A percentile compares a stretch with the other conserved stretches of the same genome.
These are phyloP conservation scores for Catharus ustulatus DNA, from an alignment of 2,797 vertebrate genomes.

Conservation along the genomic window DNA sequence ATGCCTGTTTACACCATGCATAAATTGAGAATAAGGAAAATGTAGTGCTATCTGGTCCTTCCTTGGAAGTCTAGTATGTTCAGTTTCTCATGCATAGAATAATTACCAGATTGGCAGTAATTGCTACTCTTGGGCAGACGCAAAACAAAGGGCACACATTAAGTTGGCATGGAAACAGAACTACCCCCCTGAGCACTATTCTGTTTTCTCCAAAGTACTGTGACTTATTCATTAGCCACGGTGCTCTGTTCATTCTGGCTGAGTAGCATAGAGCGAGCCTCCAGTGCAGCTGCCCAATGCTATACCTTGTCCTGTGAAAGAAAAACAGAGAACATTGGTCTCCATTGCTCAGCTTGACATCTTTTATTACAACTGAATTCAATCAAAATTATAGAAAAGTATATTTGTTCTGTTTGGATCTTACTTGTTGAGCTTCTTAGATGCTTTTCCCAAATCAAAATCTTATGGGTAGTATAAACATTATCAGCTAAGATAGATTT, in stretches of 20 bases:
- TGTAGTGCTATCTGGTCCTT: not conserved
- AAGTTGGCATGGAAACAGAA: constrained; percentile 43
- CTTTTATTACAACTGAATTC: not conserved
- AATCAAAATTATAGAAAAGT: not conserved
- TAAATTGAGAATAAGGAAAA: not conserved
- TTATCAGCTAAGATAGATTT: not conserved
- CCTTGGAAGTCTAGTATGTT: not conserved
- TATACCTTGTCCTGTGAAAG: not conserved
- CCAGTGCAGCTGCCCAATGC: not conserved
- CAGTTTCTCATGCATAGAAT: not conserved
- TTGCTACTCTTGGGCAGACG: constrained; percentile 11
- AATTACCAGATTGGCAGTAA: constrained; percentile 44
- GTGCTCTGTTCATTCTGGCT: not conserved
- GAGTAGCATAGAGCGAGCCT: not conserved
- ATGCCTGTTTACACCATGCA: not conserved
- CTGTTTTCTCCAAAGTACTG: not conserved
- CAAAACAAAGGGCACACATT: constrained; percentile 1
- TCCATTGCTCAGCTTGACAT: not conserved
- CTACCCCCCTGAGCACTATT: not conserved
- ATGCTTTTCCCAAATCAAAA: not conserved
- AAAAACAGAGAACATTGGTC: not conserved
- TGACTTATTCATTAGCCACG: not conserved
- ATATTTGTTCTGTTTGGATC: not conserved
- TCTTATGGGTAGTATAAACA: not conserved
- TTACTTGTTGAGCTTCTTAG: not conserved